Evolutionary conservation across 2,797 vertebrate species (phyloP).

Genomic region (Pogoniulus pusillus): DNA sequence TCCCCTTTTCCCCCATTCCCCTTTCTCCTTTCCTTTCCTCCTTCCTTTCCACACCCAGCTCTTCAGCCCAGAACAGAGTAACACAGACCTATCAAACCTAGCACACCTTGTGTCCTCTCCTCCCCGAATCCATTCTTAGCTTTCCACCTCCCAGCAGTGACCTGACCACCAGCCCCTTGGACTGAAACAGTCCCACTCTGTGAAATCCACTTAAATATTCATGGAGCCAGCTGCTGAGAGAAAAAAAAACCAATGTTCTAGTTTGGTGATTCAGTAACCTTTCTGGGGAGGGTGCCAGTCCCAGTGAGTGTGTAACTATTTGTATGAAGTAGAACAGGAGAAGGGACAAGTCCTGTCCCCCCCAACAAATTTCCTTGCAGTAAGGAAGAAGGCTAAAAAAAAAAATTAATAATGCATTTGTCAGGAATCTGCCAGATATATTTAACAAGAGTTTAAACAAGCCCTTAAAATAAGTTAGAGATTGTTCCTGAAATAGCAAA

Average conservation of each 20-base stretch:
- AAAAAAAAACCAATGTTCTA: conserved; percentile 57
- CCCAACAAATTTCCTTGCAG: not conserved
- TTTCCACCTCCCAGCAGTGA: not conserved
- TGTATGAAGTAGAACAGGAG: conserved; percentile 20
- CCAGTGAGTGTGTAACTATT: conserved; percentile 52
- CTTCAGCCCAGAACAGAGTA: not conserved
- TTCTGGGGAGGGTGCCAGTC: conserved; percentile 36
- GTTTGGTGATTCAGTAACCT: conserved; percentile 18
- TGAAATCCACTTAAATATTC: conserved; percentile 45
- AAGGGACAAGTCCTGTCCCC: not conserved
- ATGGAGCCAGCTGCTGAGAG: conserved; percentile 36
- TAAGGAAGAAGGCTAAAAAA: conserved; percentile 22
- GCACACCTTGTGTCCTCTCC: not conserved
- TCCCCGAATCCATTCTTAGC: not conserved
- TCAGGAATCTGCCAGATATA: conserved; percentile 39
- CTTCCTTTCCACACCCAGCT: too few species aligned
- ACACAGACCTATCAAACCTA: not conserved
- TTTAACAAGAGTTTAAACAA: conserved; percentile 54
- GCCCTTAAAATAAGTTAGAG: conserved; percentile 54
- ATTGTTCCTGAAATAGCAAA: conserved; percentile 63
- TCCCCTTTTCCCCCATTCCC: too few species aligned
- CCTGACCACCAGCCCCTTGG: not conserved
- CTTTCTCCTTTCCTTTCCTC: too few species aligned
- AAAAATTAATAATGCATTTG: conserved; percentile 44
- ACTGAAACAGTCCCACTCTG: conserved; percentile 49